Evolutionary conservation across 2,888 invertebrate genomes (phyloP), one percentile per base, ranked within the genome.

Genomic region (Bellardia bayeri): DNA sequence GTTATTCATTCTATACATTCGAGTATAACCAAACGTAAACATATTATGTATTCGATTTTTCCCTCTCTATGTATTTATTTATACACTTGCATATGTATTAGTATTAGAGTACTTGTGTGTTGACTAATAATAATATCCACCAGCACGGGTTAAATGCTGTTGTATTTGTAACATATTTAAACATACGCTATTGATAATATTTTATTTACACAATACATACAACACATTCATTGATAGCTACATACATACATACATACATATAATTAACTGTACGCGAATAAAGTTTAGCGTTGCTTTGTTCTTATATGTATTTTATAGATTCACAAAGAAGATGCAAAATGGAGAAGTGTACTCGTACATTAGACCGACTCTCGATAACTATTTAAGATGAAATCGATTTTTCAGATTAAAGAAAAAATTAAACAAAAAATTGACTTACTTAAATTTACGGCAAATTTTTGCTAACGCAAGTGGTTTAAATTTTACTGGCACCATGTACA

Each of bases 1-100:
- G 37, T 79, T 86, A 82, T 82, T 79, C 64, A 82, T 63, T 86
- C 81, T 71, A 30, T 58, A 79, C 30, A 45, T 61, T 56, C 16
- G 68, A 71, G 13, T 51, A 9, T 61, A 63, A 49, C 33, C 33
- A 14, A 7, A 61, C 61, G 13, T 69, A 37, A 51, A 58, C 58
- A 23, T 42, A 56, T 9, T 45, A 8, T 49, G 7, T 8, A 8
- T 37, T 5, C 37, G 5, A 51, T 54, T 13, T n/a, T 51, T 51
- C 14, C n/a, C n/a, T n/a, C 14, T 51, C 0, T 14, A 11, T n/a
- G 45, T 69, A 30, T 69, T 69, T 49, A 30, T 33, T 23, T 69
- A 56, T 14, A 23, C 13, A 66, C 23, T 23, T 23, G 1, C 23
- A 42, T 5, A 40, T 37, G 23, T 23, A 4, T 11, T 45, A 66